Percentiles rank a stretch among this genome's conserved stretches.
Conservation (phyloP, 1,140 invertebrate genomes). For the Neuroterus valhalla region DNA sequence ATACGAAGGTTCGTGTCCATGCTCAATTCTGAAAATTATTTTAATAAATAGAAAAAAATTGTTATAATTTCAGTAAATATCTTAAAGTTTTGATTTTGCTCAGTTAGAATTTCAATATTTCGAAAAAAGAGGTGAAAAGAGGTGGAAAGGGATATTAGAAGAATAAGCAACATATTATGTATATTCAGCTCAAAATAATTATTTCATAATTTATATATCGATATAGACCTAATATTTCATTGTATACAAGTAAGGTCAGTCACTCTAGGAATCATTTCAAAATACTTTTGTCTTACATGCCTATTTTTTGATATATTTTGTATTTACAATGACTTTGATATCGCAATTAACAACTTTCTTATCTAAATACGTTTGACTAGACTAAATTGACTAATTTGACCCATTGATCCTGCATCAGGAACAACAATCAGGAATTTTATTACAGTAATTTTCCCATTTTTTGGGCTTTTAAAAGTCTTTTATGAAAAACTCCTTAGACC, state of each 20-base stretch:
- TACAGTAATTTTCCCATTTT: too few relatives aligned
- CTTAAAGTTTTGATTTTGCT: too few relatives aligned
- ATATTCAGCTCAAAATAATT: constrained; percentile 27
- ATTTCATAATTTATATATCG: constrained; percentile 7
- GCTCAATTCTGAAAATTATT: too few relatives aligned
- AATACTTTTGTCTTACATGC: too few relatives aligned
- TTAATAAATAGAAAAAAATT: too few relatives aligned
- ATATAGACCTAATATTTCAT: neutral
- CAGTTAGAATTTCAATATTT: neutral
- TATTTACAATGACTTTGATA: too few relatives aligned
- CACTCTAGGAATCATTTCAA: too few relatives aligned
- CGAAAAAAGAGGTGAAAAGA: neutral
- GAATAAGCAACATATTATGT: neutral
- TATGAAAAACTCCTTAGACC: constrained; percentile 35
- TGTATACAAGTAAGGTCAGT: neutral
- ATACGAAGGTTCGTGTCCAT: too few relatives aligned
- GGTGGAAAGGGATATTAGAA: neutral
- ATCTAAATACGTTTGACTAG: constrained; percentile 49
- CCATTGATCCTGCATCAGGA: constrained; percentile 44
- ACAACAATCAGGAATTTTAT: neutral
- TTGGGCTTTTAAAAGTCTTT: neutral
- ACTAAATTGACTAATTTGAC: constrained; percentile 58
- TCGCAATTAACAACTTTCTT: neutral
- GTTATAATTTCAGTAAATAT: too few relatives aligned
- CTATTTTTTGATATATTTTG: too few relatives aligned